Base-by-base conservation (phyloP, 2,797 vertebrate species). In the Peromyscus aztecus region DNA sequence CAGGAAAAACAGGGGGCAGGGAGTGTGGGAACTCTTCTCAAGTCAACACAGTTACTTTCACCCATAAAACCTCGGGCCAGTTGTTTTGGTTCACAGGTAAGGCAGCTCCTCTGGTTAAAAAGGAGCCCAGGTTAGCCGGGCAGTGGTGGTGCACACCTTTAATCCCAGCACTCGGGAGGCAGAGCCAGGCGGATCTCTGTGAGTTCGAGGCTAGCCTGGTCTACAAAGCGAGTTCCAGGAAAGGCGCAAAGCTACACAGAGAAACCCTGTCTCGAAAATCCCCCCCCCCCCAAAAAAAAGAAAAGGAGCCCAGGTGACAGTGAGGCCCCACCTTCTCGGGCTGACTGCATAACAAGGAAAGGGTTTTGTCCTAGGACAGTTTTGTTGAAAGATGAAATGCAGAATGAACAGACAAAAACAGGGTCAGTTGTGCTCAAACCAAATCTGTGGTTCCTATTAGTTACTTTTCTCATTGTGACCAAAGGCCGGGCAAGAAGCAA, bases 31-130 rank as follows among this genome's bases (percentile, higher is more conserved):
- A 4, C 3, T 85, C 31, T 78, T 83, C 24, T 78, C 55, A 87
- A 95, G 37, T 73, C 49, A 77, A 16, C 4, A 13, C 0, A 0
- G 0, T 77, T 5, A 0, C 49, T 93, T 82, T 34, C 17, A 52
- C 34, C 34, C 2, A 34, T 14, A 14, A 49, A 90, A 77, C n/a
- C 52, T 95, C 67, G 82, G 37, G 85, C 76, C 90, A 84, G 27
- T 21, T 21, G 55, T 0, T 2, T 90, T 31, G 76, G 52, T 31
- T 37, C 83, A 59, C 4, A 57, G 57, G 57, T 55, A 24, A 57
- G 2, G 59, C 65, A 34, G 29, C 0, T 46, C 71, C 83, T 87
- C 78, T 86, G 55, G 37, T 31, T 0, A 11, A 63, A 24, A 23
- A 61, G 12, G 6, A 34, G 52, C 12, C 7, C 29, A 29, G 37